Base-by-base conservation (phyloP, 2,113 vertebrate genomes). In the Onychostoma macrolepis region DNA sequence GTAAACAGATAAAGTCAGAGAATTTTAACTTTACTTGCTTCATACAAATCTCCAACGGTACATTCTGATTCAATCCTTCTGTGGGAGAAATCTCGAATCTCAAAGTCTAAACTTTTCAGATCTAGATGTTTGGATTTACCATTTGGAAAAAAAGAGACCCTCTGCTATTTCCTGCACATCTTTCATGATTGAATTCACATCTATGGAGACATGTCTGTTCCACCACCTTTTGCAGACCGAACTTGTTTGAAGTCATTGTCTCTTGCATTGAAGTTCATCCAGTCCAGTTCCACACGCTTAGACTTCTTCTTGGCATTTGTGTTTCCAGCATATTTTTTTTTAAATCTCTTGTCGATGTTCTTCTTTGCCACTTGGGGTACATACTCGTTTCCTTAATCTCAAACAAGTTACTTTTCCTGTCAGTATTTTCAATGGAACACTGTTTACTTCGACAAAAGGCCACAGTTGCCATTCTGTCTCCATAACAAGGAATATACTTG, bases 201-300 rank as follows among this genome's bases (percentile, higher is more conserved):
- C 63, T 56, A 87, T 75, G 17, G 26, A 58, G 36, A 87, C 48
- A 75, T 88, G 78, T 38, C 84, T 88, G 84, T 88, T 50, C 87
- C 83, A 21, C 87, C 84, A 38, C 87, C 87, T 26, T 88, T 88
- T 10, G 61, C 50, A 36, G 87, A 43, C 53, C 69, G 43, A 69
- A 88, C 84, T 41, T 85, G 87, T 48, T 82, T 88, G 41, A 74
- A 88, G 4, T 50, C 41, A 58, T 81, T 11, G 9, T 71, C 67
- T 30, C 85, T 81, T 53, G 33, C 78, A 85, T 75, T 74, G 53
- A 71, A 88, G 72, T 85, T 72, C 84, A 85, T 88, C 87, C 87
- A 88, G 19, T 84, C 87, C 11, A 88, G n/a, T 56, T 88, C 87
- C 45, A 85, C 38, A 43, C 65, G 36, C 15, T 83, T 85, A 21